Base-by-base conservation (phyloP, 1,140 invertebrate genomes). In the Homarus americanus region DNA sequence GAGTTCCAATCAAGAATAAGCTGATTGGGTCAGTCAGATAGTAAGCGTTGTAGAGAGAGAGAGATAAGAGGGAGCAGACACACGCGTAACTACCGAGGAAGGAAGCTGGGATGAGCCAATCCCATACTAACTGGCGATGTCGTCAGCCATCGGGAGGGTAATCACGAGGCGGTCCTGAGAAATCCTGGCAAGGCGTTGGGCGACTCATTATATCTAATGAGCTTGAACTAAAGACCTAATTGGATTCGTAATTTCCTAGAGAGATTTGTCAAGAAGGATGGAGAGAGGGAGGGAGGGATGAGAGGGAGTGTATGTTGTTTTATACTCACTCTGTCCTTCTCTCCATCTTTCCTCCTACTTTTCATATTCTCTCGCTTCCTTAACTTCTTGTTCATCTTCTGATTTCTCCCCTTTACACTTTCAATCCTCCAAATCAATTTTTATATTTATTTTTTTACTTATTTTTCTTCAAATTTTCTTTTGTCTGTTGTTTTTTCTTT, bases 171-270 rank as follows among this genome's bases (percentile, higher is more conserved):
- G 28, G 63, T 32, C n/a, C 63, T 28, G 53, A 32, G 63, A 32
- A n/a, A 69, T 69, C n/a, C 63, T 32, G 63, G 63, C 63, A 32
- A 69, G 28, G 63, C 63, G 63, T 69, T 69, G 63, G n/a, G n/a
- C 28, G 63, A 32, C 63, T 69, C 63, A 69, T 69, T 69, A 69
- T 69, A 28, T 69, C 63, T 69, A 69, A 69, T 69, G 63, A 69
- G 63, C 63, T 69, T 28, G 28, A 69, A 69, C 63, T 69, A 69
- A 69, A 24, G 63, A 69, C 63, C 63, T 69, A 69, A 69, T 69
- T 69, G 63, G 63, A 69, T 69, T 69, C 63, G 63, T 69, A 69
- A 69, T 69, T 69, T 69, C 63, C 63, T 69, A 32, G 63, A 28
- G 28, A 69, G 63, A 32, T 69, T 69, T 69, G 63, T 69, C 63